Evolutionary conservation across 2,888 invertebrate genomes (phyloP), one percentile per base, ranked within the genome.

Genomic region (Steinernema carpocapsae): DNA sequence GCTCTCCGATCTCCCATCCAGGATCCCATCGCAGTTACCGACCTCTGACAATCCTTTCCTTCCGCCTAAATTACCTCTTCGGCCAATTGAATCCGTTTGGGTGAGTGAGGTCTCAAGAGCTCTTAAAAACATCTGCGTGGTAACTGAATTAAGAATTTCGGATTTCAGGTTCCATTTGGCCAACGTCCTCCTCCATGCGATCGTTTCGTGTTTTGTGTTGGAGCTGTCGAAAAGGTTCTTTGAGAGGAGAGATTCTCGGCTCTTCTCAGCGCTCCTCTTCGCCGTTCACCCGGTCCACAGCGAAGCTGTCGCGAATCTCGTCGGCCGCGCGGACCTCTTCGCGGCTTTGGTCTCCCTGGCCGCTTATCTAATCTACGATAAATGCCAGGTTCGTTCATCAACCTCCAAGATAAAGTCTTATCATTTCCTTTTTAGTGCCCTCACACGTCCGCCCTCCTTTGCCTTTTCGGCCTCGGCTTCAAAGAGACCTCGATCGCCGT

Each of bases 1-100:
- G 97, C 71, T 97, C 96, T 52, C 94, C 95, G 76, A 91, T 97
- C 85, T 92, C 92, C 82, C 94, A 95, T 90, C 92, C 92, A 79
- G 96, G 96, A 72, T 95, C 95, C 17, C 97, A 97, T 90, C 97
- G 97, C 87, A 96, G 96, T 74, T 97, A 95, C 90, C 91, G 97
- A 45, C 97, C 97, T 72, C 91, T 97, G 84, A 93, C 93, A 88
- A 93, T 94, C 80, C 92, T 94, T 79, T 92, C 94, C 82, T 95
- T 94, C 90, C 92, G 94, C 83, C 90, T 94, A 81, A 94, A 94
- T 90, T 92, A 92, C 89, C 91, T 92, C 89, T 90, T 93, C 77
- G 91, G 92, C 82, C 88, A 87, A 29, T 82, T 80, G 74, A 76
- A 79, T 32, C 78, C 81, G 6, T 70, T 64, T 42, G 74, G 72